Evolutionary conservation across 2,113 vertebrate genomes (phyloP), one percentile per base, ranked within the genome.

Genomic region (Hippopotamus amphibius): DNA sequence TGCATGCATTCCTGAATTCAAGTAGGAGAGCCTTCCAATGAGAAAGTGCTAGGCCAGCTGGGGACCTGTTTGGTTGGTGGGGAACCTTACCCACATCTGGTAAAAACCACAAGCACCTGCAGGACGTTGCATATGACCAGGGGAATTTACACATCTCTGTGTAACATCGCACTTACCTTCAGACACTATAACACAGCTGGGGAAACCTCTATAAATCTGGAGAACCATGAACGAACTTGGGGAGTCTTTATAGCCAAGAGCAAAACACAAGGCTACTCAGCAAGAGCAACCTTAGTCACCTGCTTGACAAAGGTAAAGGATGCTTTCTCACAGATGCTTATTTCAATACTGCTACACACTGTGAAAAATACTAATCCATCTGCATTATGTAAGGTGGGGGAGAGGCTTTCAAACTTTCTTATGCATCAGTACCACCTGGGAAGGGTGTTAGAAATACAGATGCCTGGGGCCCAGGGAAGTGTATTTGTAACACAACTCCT

Each of bases 81-180:
- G 19, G 11, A 76, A 46, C 8, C 24, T 85, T 41, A 22, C 7
- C 46, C 41, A 68, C 10, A 30, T 17, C 6, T 61, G 26, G 28
- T 41, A 37, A 59, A 81, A 85, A 61, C 7, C 33, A 11, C 57
- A 30, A 22, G 21, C 10, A 24, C 26, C 26, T 59, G 2, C 65
- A 77, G 46, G 53, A 26, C 22, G 89, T 80, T 79, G 22, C 28
- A 63, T 6, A 57, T 28, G 79, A 28, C 19, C 12, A 69, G 26
- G 77, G 24, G 63, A 43, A 86, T 28, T n/a, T 15, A 14, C n/a
- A 82, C 48, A n/a, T 6, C 22, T 43, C 55, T 71, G 26, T 53
- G 41, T 61, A 50, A 21, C 4, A 12, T 17, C 1, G 0, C 24
- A 48, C 0, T 11, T 43, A 33, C 13, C 65, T 53, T 6, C 15